Percentiles rank a stretch among this genome's conserved stretches.
phyloP scores from a whole-genome alignment of 2,888 invertebrate genomes.

The Busseola fusca region DNA sequence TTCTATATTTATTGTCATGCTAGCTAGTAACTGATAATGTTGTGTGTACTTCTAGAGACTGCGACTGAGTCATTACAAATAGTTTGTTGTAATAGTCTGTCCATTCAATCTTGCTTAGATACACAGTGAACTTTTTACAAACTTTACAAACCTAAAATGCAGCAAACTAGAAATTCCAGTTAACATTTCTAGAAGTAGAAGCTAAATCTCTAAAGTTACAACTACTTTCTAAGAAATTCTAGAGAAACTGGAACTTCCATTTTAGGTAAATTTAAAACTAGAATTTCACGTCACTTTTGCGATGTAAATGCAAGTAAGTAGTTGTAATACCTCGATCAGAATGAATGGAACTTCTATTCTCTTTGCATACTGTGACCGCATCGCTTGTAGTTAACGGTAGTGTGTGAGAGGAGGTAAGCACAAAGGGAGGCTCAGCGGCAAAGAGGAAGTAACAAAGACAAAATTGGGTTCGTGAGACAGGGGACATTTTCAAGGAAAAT shows the following conservation, averaged over 20 bases:
- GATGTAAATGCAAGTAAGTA: background rate
- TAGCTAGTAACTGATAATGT: background rate
- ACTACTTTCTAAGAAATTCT: constrained; percentile 16
- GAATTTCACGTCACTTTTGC: background rate
- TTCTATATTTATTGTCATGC: background rate
- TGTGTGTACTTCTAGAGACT: background rate
- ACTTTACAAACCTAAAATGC: background rate
- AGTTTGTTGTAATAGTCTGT: constrained; percentile 4
- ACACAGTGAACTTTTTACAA: background rate
- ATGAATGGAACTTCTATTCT: constrained; percentile 13
- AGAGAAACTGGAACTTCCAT: constrained; percentile 10
- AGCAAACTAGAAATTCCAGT: constrained; percentile 18
- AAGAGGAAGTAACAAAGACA: constrained; percentile 29
- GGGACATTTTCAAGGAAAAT: constrained; percentile 42
- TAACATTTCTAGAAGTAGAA: constrained; percentile 9
- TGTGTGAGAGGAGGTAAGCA: constrained; percentile 38
- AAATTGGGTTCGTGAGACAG: constrained; percentile 41
- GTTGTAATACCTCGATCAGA: background rate
- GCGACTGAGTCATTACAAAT: background rate
- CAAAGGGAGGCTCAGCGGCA: constrained; percentile 35
- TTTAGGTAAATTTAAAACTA: constrained; percentile 10
- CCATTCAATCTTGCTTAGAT: background rate
- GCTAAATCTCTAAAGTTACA: constrained; percentile 4
- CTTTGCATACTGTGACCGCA: background rate
- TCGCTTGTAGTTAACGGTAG: constrained; percentile 30